Base-by-base conservation (phyloP, 2,797 vertebrate genomes). In the Ara ararauna region DNA sequence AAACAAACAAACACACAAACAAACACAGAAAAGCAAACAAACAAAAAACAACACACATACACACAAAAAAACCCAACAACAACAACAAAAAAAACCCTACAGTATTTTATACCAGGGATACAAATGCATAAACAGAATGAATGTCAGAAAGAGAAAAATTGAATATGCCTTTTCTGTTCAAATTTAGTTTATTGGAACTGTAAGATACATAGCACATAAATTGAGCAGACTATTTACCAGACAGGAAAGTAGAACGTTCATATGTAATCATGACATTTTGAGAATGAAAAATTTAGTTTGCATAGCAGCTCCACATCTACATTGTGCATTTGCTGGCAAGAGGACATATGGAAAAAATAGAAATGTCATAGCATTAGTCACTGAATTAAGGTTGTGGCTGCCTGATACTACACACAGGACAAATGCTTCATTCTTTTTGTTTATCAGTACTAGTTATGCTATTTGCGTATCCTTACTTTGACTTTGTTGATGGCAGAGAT, bases 311-410 rank as follows among this genome's bases (percentile, higher is more conserved):
- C 78, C 54, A 54, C 38, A 68, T 90, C 67, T 80, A 42, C 4
- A 8, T 60, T 94, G 64, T 85, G 34, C 70, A 80, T 88, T 90
- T 7, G 0, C 44, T 90, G 73, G 64, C 71, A 96, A 89, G 66
- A 90, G 60, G 73, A 93, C 61, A 78, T 51, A 83, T 1, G 40
- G 51, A 85, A 91, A 94, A 93, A 95, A 78, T 21, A 95, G 79
- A 96, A 94, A 95, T 81, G 82, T 74, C 87, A 90, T 75, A 85
- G 83, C 67, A 70, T 95, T 96, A 96, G 64, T 95, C 90, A 92
- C 67, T 80, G 87, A 92, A 95, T 90, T 94, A 86, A 93, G 82
- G 70, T 45, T 90, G 73, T 60, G 50, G 38, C 26, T 90, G 54
- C 48, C 78, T 88, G 30, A 53, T 93, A 76, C 27, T 77, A 54